Conservation (phyloP, 2,888 invertebrate species). For the Eurytoma californica region DNA sequence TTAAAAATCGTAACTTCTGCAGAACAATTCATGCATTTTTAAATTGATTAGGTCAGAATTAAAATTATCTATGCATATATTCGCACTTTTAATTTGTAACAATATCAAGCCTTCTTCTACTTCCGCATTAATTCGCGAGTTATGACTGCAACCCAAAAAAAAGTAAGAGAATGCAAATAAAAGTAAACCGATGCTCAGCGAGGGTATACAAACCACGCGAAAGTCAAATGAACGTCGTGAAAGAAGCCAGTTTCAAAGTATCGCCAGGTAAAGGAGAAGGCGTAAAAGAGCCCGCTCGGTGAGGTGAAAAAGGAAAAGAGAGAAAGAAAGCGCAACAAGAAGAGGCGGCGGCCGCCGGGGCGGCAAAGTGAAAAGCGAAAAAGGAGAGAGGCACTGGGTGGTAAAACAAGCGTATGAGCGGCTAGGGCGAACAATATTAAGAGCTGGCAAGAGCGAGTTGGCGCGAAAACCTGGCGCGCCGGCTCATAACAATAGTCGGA, state of each 20-base stretch:
- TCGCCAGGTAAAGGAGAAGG: slow-evolving; percentile 15
- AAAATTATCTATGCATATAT: too few species aligned
- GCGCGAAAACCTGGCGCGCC: slow-evolving; percentile 42
- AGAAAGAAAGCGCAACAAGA: slow-evolving; percentile 34
- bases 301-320: slow-evolving; percentile 10
- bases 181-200: slow-evolving; percentile 22
- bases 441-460: slow-evolving; percentile 40
- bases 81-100: too few species aligned
- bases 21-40: too few species aligned
- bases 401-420: slow-evolving; percentile 39
- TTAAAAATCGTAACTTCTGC: too few species aligned
- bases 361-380: slow-evolving; percentile 29
- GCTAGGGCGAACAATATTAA: slow-evolving; percentile 50
- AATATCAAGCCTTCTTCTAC: too few species aligned
- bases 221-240: neutral
- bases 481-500: slow-evolving; percentile 69
- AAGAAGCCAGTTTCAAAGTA: slow-evolving; percentile 1
- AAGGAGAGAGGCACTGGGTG: slow-evolving; percentile 37
- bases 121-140: too few species aligned
- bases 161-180: neutral
- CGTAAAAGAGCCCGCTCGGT: neutral
- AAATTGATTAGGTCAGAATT: too few species aligned
- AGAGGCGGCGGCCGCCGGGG: slow-evolving; percentile 48
- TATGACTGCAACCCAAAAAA: too few species aligned
- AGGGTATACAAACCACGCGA: slow-evolving; percentile 22